Percentiles rank a stretch among this genome's conserved stretches.
phyloP scores from a whole-genome alignment of 1,140 invertebrate genomes.

The Bombus huntii region DNA sequence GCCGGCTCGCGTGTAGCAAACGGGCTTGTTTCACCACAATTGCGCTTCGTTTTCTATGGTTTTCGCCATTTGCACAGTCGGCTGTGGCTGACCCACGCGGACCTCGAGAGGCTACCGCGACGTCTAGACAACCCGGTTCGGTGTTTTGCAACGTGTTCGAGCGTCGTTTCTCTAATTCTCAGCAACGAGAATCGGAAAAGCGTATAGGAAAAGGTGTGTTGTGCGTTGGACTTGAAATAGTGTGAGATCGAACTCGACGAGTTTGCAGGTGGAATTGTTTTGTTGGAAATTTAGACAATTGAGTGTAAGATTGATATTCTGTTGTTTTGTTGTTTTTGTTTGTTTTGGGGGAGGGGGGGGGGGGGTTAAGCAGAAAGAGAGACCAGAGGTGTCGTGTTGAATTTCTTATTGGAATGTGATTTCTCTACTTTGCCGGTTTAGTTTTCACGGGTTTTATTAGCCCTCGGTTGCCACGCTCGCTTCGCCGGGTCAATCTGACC shows the following conservation, averaged over 20 bases:
- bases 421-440: too few relatives aligned
- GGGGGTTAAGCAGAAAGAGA: too few relatives aligned
- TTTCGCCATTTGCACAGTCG: conserved; percentile 10
- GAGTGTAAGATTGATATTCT: not conserved
- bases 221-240: not conserved
- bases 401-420: too few relatives aligned
- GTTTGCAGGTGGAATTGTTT: not conserved
- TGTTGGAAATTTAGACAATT: not conserved
- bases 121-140: not conserved
- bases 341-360: too few relatives aligned
- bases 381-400: too few relatives aligned
- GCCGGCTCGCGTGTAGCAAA: conserved; percentile 22
- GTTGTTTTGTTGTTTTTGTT: not conserved
- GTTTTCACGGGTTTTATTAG: too few relatives aligned
- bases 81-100: not conserved
- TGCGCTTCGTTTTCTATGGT: not conserved
- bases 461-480: too few relatives aligned
- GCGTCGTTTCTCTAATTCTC: too few relatives aligned
- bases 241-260: not conserved
- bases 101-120: not conserved
- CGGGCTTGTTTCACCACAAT: conserved; percentile 1
- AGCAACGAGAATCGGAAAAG: not conserved
- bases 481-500: too few relatives aligned
- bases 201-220: not conserved
- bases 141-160: too few relatives aligned